Evolutionary conservation across 2,113 vertebrate genomes (phyloP), one percentile per base, ranked within the genome.

Genomic region (Lucifuga dentata): DNA sequence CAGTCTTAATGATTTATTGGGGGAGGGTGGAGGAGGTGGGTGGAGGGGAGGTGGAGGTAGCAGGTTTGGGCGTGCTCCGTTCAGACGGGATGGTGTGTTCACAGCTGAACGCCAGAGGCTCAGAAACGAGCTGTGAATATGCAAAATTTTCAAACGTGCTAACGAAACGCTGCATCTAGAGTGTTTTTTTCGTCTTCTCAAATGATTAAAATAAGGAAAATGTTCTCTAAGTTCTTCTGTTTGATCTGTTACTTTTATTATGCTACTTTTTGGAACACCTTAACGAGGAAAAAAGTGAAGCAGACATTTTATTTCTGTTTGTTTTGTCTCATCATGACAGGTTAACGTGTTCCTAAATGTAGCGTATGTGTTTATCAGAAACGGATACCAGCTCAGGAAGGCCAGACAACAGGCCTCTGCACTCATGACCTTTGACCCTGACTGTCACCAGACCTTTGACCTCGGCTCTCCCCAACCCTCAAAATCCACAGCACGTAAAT

Each of bases 1-100:
- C 43, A 33, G 6, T 36, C 3, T 16, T 39, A 45, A 56, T 73
- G 68, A 70, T 82, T 76, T 78, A 61, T 58, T 15, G 17, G 33
- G 15, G 1, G 39, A 26, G 41, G 9, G 10, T n/a, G n/a, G 15
- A 48, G 49, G 3, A 39, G 23, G 45, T 32, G 49, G 50, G 38
- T 36, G 24, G 40, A 16, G 3, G 1, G 26, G 2, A 32, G 24
- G 16, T 7, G 36, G 36, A 20, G 12, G 26, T 2, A n/a, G 44
- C 69, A 51, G 66, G 66, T 75, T 71, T 64, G 33, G 63, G 24
- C 11, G 0, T 72, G 60, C 55, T 59, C 3, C 7, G 1, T 3
- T 39, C 26, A 29, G 26, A 7, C 26, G 7, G 26, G 26, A 29
- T 5, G 26, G 26, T 29, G 11, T 52, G 48, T 58, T 51, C 19